phyloP scores from a whole-genome alignment of 2,113 vertebrate species.

The Brachypteracias leptosomus region DNA sequence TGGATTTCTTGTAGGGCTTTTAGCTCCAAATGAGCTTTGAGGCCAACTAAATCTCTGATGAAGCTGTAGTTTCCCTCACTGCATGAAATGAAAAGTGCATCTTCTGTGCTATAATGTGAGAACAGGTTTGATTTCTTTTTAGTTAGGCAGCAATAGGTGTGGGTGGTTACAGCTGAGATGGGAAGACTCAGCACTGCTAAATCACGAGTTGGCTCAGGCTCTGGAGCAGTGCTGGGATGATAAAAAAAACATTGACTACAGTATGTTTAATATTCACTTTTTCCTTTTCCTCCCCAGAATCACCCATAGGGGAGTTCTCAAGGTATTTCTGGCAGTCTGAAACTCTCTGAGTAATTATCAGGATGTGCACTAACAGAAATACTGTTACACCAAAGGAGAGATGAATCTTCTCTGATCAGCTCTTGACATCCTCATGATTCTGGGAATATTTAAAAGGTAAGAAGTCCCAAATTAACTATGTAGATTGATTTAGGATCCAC shows the following conservation, averaged over 20 bases:
- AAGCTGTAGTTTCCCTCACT: slow-evolving; percentile 1
- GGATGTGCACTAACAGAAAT: background rate
- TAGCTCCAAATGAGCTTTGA: slow-evolving; percentile 46
- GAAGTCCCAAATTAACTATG: background rate
- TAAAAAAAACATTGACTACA: background rate
- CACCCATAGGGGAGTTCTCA: background rate
- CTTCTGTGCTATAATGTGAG: background rate
- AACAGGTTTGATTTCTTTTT: background rate
- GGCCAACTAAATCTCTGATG: background rate
- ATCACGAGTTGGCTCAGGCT: background rate
- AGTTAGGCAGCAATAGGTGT: background rate
- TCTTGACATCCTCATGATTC: background rate
- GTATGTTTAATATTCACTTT: background rate
- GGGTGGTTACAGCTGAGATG: background rate
- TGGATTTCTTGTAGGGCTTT: slow-evolving; percentile 38
- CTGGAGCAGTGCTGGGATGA: background rate
- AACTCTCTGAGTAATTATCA: background rate
- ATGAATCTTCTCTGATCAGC: background rate
- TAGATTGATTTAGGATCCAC: background rate
- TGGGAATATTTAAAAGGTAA: background rate
- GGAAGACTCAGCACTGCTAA: background rate
- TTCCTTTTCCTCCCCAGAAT: background rate
- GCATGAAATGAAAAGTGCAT: background rate
- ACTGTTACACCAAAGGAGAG: background rate
- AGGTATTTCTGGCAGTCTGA: background rate